Base-by-base conservation (phyloP, 2,113 vertebrate species). In the Actenoides lindsayi region DNA sequence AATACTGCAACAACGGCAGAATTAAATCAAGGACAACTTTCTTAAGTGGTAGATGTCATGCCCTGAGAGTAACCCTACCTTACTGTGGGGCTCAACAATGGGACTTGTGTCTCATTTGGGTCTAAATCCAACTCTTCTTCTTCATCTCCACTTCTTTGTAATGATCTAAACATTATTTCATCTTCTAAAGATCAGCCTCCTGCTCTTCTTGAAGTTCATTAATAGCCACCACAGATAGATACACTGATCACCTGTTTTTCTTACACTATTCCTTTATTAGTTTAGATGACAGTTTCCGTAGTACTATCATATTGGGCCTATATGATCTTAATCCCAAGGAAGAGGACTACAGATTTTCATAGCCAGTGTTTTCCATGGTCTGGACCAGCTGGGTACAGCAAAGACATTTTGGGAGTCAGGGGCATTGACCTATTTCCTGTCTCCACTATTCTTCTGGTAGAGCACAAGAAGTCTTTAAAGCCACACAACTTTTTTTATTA, bases 81-180 rank as follows among this genome's bases (percentile, higher is more conserved):
- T 1, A 82, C 9, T 2, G 1, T 2, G 3, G 5, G 2, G 31
- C 7, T 28, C 30, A 7, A 17, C 2, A 3, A 25, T 44, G 27
- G 15, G 28, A 3, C 3, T 71, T 75, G 1, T 19, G 15, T 28
- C 14, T 84, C 7, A 4, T 64, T 33, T 77, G 7, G 9, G 5
- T 65, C 33, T 65, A 11, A 79, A 56, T 18, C 59, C 33, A 68
- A n/a, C 7, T 53, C 3, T 25, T 78, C 18, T 5, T 91, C 24
- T 62, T 39, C 24, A 19, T 8, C 19, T 68, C 13, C 20, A 4
- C 28, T 69, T 48, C 3, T 23, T 83, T 19, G 4, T 25, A 87
- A 69, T 10, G 50, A 24, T 24, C 17, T 63, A 50, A 70, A 8
- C 3, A 56, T 33, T 54, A 11, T 53, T 83, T 83, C 37, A 71